A percentile compares a stretch with the other conserved stretches of the same genome.
phyloP scores from a whole-genome alignment of 2,113 vertebrate genomes.

The Tauraco erythrolophus region DNA sequence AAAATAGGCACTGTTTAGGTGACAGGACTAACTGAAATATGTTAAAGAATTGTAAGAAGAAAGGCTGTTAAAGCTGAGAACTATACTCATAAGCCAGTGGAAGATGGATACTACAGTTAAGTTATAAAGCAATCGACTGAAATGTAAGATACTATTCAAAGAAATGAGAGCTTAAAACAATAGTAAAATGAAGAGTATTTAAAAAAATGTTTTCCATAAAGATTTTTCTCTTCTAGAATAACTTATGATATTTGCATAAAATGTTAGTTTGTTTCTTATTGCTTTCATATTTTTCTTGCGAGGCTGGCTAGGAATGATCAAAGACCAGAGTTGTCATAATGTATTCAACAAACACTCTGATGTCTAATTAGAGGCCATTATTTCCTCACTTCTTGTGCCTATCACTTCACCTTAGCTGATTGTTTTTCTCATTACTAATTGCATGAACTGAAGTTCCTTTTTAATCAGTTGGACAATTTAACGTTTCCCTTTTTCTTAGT shows the following conservation, averaged over 20 bases:
- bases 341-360: background rate
- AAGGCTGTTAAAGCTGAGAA: background rate
- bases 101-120: background rate
- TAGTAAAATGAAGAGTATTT: background rate
- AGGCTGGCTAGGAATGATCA: background rate
- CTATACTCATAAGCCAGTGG: background rate
- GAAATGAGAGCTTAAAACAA: background rate
- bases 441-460: background rate
- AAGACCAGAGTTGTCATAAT: background rate
- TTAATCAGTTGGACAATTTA: background rate
- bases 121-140: background rate
- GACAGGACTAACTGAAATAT: background rate
- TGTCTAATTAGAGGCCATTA: conserved; percentile 10
- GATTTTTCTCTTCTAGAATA: background rate
- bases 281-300: background rate
- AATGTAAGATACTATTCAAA: background rate
- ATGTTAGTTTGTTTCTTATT: background rate
- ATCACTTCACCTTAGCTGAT: background rate
- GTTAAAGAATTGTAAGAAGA: background rate
- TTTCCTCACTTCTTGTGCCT: background rate
- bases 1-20: background rate
- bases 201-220: background rate
- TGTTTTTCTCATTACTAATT: conserved; percentile 16
- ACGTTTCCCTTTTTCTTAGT: background rate
- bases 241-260: background rate